Percentiles rank a stretch among this genome's conserved stretches.
phyloP scores from a whole-genome alignment of 2,888 invertebrate species.

The Crematogaster levior region DNA sequence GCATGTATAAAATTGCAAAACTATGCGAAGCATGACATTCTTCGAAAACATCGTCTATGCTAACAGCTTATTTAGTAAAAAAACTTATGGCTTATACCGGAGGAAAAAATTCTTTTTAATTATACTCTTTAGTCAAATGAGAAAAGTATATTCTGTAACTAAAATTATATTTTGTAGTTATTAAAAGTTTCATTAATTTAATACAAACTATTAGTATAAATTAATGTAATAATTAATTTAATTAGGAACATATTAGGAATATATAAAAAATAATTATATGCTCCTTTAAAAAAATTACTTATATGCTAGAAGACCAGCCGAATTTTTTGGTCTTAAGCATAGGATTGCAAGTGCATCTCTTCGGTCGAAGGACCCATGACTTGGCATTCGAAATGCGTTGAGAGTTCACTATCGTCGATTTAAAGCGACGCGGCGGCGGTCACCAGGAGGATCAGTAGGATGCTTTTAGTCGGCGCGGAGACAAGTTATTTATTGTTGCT shows the following conservation, averaged over 20 bases:
- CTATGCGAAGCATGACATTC: too few species aligned
- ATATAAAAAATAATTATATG: background rate
- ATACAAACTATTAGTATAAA: background rate
- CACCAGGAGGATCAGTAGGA: conserved; percentile 76
- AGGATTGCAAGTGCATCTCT: background rate
- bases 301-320: background rate
- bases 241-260: background rate
- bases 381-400: conserved; percentile 44
- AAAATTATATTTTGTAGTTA: background rate
- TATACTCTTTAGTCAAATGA: background rate
- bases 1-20: too few species aligned
- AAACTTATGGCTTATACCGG: background rate
- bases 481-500: conserved; percentile 85
- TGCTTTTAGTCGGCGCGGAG: conserved; percentile 82
- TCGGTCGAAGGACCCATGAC: background rate
- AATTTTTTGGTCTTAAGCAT: background rate
- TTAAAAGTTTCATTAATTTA: background rate
- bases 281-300: background rate
- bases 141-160: background rate
- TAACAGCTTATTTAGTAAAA: background rate
- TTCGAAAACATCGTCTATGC: background rate
- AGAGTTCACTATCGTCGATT: conserved; percentile 36
- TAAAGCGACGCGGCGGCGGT: conserved; percentile 56
- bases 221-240: background rate
- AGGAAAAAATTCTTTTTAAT: background rate